Percentiles rank a stretch among this genome's conserved stretches.
phyloP scores from a whole-genome alignment of 2,113 vertebrate species.

The Nicator chloris region DNA sequence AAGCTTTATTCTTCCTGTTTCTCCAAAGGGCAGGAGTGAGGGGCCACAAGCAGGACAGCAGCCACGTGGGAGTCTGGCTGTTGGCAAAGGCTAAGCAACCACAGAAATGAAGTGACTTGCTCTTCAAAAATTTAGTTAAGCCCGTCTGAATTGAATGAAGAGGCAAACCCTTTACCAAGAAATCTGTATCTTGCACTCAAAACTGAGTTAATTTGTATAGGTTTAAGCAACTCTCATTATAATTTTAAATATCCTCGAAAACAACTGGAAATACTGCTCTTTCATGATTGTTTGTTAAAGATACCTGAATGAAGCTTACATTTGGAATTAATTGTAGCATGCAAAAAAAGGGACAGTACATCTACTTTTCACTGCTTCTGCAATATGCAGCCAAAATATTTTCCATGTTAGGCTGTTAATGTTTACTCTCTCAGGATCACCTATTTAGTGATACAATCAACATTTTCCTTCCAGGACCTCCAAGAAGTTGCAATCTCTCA shows the following conservation, averaged over 20 bases:
- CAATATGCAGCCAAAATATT: not conserved
- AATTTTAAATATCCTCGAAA: not conserved
- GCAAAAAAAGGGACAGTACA: not conserved
- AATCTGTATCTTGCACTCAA: not conserved
- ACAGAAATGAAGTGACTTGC: not conserved
- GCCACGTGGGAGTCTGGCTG: not conserved
- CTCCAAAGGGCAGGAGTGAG: not conserved
- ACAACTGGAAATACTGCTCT: not conserved
- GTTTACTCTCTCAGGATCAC: not conserved
- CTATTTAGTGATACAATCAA: not conserved
- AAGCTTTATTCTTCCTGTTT: not conserved
- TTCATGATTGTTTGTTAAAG: not conserved
- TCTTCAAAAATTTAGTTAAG: not conserved
- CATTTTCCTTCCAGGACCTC: not conserved
- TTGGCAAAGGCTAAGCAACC: not conserved
- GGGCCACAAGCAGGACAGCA: not conserved
- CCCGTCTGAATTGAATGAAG: not conserved
- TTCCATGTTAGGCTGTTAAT: not conserved
- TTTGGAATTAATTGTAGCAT: not conserved
- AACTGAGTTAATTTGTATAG: not conserved
- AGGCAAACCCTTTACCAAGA: not conserved
- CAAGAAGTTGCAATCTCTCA: not conserved
- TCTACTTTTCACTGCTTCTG: not conserved
- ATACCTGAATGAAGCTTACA: not conserved
- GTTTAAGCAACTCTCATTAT: not conserved